phyloP scores from a whole-genome alignment of 1,140 invertebrate species.

The Pteromalus puparum region DNA sequence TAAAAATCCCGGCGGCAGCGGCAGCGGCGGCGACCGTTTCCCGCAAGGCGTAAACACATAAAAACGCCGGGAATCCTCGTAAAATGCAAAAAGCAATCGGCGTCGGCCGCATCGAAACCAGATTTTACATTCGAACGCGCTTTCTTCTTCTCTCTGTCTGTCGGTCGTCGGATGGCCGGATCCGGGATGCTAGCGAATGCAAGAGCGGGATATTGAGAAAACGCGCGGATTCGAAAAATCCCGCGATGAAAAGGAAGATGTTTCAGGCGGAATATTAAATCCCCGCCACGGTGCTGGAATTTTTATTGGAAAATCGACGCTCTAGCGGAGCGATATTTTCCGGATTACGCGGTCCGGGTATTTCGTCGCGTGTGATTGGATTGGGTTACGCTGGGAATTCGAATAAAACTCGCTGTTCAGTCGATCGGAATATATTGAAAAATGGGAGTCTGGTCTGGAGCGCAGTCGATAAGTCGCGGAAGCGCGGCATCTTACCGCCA shows the following conservation, averaged over 20 bases:
- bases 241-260: not conserved
- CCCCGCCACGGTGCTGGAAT: not conserved
- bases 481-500: conserved; percentile 51
- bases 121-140: conserved; percentile 43
- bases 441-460: too few relatives aligned
- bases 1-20: too few relatives aligned
- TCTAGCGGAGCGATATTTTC: not conserved
- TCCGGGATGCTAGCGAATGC: too few relatives aligned
- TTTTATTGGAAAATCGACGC: conserved; percentile 25
- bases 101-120: conserved; percentile 35
- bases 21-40: conserved; percentile 3
- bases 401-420: not conserved
- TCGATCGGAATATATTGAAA: not conserved
- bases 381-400: not conserved
- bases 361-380: too few relatives aligned
- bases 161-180: too few relatives aligned
- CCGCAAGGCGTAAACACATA: conserved; percentile 30
- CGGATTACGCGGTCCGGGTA: not conserved
- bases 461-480: not conserved
- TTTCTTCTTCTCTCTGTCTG: too few relatives aligned
- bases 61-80: conserved; percentile 46
- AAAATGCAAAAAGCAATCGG: conserved; percentile 48
- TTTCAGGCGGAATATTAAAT: conserved; percentile 33
- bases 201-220: conserved; percentile 29
- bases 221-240: conserved; percentile 34